Conservation (phyloP, 1,140 invertebrate genomes). For the Drosophila obscura region DNA sequence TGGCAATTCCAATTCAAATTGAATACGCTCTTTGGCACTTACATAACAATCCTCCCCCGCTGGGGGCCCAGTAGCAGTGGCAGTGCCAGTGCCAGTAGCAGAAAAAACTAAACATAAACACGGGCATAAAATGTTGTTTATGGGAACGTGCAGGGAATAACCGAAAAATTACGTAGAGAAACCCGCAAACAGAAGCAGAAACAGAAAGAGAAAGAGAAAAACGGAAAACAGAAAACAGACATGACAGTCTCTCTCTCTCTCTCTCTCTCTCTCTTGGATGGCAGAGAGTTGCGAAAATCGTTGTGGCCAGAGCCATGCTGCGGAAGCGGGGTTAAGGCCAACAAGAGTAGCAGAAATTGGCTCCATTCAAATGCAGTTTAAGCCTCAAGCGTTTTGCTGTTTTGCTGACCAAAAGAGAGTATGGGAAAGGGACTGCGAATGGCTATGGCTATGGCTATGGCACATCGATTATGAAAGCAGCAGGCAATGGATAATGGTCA, state of each 20-base stretch:
- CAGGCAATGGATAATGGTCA: constrained; percentile 21
- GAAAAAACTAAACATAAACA: constrained; percentile 59
- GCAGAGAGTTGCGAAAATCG: not conserved
- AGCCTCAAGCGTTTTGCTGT: not conserved
- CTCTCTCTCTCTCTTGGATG: too few species aligned
- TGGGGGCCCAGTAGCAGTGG: constrained; percentile 7
- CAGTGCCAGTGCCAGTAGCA: too few species aligned
- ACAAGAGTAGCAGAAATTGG: constrained; percentile 42
- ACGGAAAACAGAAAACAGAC: too few species aligned
- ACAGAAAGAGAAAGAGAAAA: too few species aligned
- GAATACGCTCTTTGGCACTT: constrained; percentile 62
- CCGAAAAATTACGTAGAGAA: not conserved
- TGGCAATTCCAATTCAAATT: constrained; percentile 64
- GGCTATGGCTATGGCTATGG: constrained; percentile 15
- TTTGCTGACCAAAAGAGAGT: constrained; percentile 29
- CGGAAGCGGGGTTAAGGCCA: constrained; percentile 71
- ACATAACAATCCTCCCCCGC: constrained; percentile 50
- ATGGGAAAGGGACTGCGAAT: not conserved
- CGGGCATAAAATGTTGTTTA: constrained; percentile 71
- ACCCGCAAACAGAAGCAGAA: not conserved
- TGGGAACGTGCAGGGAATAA: constrained; percentile 57
- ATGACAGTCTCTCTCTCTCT: too few species aligned
- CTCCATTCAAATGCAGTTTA: constrained; percentile 45
- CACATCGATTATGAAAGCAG: constrained; percentile 63
- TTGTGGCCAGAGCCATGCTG: constrained; percentile 12